Evolutionary conservation across 1,140 invertebrate species (phyloP).

Genomic region (Pseudomyrmex pallidus): DNA sequence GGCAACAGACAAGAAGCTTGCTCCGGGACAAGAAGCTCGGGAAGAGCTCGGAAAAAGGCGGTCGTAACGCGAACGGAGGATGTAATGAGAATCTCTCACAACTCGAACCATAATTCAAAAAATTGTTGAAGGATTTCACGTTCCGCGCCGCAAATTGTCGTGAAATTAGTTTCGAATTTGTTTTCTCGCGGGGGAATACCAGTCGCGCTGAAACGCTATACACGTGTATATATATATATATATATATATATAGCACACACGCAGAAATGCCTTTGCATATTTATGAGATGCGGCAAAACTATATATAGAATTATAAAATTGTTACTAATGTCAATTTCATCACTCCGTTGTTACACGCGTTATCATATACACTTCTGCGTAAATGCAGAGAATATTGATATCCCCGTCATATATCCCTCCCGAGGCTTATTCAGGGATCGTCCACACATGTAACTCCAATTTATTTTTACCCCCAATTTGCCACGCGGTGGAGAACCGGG

Average conservation of each 20-base stretch:
- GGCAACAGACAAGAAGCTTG: conserved; percentile 55
- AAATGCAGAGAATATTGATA: not conserved
- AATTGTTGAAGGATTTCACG: conserved; percentile 53
- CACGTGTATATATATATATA: no score
- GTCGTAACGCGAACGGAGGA: conserved; percentile 53
- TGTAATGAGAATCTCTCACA: conserved; percentile 58
- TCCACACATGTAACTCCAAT: conserved; percentile 18
- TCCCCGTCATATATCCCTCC: not conserved
- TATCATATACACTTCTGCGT: not conserved
- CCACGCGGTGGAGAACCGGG: conserved; percentile 35
- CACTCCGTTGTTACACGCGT: not conserved
- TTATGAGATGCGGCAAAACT: conserved; percentile 39
- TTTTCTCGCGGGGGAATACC: not conserved
- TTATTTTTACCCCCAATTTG: conserved; percentile 44
- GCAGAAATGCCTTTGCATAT: conserved; percentile 30
- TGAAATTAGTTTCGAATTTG: conserved; percentile 78
- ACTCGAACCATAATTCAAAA: conserved; percentile 45
- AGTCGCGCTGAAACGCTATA: not conserved
- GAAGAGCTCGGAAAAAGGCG: conserved; percentile 59
- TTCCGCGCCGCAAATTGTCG: conserved; percentile 75
- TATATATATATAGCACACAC: no score
- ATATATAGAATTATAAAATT: conserved; percentile 8
- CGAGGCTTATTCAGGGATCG: not conserved
- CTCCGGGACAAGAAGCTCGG: conserved; percentile 57
- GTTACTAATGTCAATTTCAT: conserved; percentile 45